Conservation (phyloP, 2,888 invertebrate genomes). For the Pterostichus niger region DNA sequence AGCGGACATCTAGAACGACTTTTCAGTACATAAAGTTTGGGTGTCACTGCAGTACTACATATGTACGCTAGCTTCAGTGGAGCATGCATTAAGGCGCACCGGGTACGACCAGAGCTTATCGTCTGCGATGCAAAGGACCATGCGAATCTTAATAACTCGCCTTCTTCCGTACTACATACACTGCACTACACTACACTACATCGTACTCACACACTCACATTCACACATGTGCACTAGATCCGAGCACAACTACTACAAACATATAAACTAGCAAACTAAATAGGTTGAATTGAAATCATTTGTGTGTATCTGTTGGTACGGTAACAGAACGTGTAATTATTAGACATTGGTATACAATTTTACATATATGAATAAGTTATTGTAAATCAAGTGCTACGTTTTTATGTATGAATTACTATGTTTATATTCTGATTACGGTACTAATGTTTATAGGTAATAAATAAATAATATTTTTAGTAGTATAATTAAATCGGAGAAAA, state of each 20-base stretch:
- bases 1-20: no score
- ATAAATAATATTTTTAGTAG: no score
- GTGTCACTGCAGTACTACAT: conserved; percentile 41
- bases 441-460: no score
- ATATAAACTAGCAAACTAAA: not conserved
- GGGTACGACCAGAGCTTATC: conserved; percentile 38
- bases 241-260: not conserved
- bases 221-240: conserved; percentile 13
- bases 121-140: conserved; percentile 53
- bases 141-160: conserved; percentile 53
- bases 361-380: conserved; percentile 33
- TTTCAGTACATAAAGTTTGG: no score
- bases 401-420: no score
- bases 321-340: conserved; percentile 1
- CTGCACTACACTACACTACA: not conserved
- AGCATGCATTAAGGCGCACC: conserved; percentile 53
- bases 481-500: no score
- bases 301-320: not conserved
- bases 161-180: conserved; percentile 32
- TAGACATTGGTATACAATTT: conserved; percentile 10
- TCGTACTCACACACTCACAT: no score
- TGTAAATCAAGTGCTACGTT: not conserved
- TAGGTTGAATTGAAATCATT: conserved; percentile 3
- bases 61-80: conserved; percentile 40
- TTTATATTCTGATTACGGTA: no score